Base-by-base conservation (phyloP, 2,797 vertebrate genomes). In the Sebastes reedi region DNA sequence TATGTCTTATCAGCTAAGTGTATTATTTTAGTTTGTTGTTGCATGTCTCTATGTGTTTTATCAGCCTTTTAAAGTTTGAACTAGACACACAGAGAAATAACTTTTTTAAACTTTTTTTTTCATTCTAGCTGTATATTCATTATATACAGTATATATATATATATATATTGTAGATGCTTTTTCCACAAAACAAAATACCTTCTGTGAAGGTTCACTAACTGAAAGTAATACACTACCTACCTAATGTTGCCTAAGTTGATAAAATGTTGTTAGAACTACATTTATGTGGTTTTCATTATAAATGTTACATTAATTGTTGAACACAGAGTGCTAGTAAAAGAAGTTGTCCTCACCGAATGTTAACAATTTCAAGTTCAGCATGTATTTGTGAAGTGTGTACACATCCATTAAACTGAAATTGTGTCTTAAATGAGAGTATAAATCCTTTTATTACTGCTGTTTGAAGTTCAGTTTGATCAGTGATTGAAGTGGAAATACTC, bases 171-270 rank as follows among this genome's bases (percentile, higher is more conserved):
- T 81, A 87, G 82, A 87, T 42, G 81, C 81, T 85, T 87, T 85
- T 88, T 80, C 61, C 78, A 87, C 60, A 74, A 68, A 65, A 58
- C 24, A 46, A 70, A 82, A 78, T 91, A 89, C 96, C 96, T 97
- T 97, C 96, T 91, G 59, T 96, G 95, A 97, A 97, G 96, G 95
- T 88, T 88, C 20, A 60, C 25, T 88, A 60, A 84, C 62, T 86
- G 69, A 86, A 90, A 90, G 89, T 87, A 80, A 75, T 74, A 87
- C 83, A 88, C 79, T 25, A 91, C 73, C 79, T 94, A 81, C 82
- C 89, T 86, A 77, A 56, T 79, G 54, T 71, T 84, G 78, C 80
- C 68, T 71, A 32, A 68, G 25, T 67, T 58, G 25, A 77, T 70
- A 8, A 59, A 50, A 72, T 74, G 34, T 62, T 73, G 65, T 82